Evolutionary conservation across 1,140 invertebrate species (phyloP).

Genomic region (Scaptomyza montana): DNA sequence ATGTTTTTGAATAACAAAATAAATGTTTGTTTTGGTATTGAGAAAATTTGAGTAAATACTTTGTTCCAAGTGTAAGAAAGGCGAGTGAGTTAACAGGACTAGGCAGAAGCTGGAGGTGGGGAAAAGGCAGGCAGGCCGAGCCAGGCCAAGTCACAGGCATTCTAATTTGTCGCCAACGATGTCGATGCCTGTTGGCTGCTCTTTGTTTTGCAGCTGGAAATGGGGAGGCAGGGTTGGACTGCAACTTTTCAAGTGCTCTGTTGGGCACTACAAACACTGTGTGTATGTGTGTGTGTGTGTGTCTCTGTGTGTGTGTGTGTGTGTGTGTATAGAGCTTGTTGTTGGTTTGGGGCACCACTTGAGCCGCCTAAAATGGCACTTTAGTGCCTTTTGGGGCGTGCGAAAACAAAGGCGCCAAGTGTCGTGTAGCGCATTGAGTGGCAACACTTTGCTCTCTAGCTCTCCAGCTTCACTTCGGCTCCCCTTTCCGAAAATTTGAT

Average conservation of each 20-base stretch:
- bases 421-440: constrained; percentile 73
- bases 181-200: constrained; percentile 37
- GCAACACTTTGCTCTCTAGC: constrained; percentile 52
- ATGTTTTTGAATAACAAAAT: too few species aligned
- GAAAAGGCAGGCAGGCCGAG: background rate
- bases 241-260: constrained; percentile 68
- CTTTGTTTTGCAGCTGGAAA: constrained; percentile 13
- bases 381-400: constrained; percentile 82
- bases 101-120: background rate
- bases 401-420: constrained; percentile 79
- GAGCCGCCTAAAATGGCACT: constrained; percentile 82
- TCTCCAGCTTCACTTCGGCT: background rate
- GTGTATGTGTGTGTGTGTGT: background rate
- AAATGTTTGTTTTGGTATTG: background rate
- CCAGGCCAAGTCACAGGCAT: constrained; percentile 44
- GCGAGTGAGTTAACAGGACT: background rate
- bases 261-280: constrained; percentile 13
- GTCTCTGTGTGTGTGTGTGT: constrained; percentile 14
- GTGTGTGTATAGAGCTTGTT: constrained; percentile 19
- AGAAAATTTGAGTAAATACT: background rate
- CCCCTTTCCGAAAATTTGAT: background rate
- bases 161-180: constrained; percentile 75
- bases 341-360: constrained; percentile 58
- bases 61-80: background rate
- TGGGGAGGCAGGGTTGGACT: constrained; percentile 30